Evolutionary conservation across 2,888 invertebrate genomes (phyloP).

Genomic region (Melanostoma mellinum): DNA sequence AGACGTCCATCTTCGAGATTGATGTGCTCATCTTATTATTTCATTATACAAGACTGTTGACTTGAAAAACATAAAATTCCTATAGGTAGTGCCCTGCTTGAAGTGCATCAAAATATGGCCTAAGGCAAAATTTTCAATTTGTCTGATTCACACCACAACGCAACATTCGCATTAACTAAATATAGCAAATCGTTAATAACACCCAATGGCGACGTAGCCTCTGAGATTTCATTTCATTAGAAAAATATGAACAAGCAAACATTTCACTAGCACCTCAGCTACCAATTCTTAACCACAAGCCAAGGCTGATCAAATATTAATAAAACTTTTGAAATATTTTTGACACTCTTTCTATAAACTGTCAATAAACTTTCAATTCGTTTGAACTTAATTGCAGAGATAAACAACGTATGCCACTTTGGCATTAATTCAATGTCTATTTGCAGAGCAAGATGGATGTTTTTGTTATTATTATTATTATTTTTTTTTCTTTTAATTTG

Average conservation of each 20-base stretch:
- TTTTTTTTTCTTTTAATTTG: conserved; percentile 15
- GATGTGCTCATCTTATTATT: too few relatives aligned
- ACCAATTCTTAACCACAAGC: not conserved
- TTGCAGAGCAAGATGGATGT: conserved; percentile 1
- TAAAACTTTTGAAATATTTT: conserved; percentile 17
- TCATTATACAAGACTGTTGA: too few relatives aligned
- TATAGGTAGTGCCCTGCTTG: too few relatives aligned
- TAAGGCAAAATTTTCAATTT: too few relatives aligned
- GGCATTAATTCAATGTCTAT: conserved; percentile 60
- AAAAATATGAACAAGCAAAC: conserved; percentile 2
- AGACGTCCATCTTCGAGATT: too few relatives aligned
- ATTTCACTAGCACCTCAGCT: not conserved
- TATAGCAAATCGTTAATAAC: too few relatives aligned
- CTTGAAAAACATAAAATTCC: too few relatives aligned
- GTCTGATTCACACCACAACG: too few relatives aligned
- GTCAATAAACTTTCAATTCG: conserved; percentile 43
- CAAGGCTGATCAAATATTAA: conserved; percentile 12
- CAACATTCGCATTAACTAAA: too few relatives aligned
- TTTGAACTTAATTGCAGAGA: conserved; percentile 34
- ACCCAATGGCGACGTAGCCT: not conserved
- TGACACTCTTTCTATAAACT: conserved; percentile 6
- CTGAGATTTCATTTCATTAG: not conserved
- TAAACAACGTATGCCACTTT: conserved; percentile 31
- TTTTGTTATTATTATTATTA: conserved; percentile 29
- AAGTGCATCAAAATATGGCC: too few relatives aligned